A percentile compares a stretch with the other conserved stretches of the same genome.
phyloP scores from a whole-genome alignment of 2,797 vertebrate species.

The Dendrocincla tyrannina region DNA sequence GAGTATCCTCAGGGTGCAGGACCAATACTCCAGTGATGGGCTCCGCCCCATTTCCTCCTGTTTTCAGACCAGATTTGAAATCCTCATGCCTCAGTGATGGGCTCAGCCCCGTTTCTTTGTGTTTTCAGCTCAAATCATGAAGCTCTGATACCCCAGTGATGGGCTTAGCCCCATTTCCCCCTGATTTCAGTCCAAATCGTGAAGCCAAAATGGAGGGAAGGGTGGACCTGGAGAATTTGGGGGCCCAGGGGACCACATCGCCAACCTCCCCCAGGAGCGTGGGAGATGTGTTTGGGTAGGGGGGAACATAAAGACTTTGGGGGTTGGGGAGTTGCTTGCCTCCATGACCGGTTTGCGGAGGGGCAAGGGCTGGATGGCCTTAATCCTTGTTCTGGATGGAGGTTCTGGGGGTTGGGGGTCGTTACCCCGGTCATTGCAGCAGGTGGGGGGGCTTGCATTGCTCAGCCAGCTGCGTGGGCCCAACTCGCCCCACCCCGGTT shows the following conservation, averaged over 20 bases:
- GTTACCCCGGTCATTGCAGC: neutral
- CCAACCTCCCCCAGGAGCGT: neutral
- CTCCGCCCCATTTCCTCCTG: neutral
- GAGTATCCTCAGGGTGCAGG: neutral
- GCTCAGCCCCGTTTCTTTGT: neutral
- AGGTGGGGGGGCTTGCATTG: neutral
- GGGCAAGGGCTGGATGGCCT: neutral
- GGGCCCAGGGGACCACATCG: neutral
- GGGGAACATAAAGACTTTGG: neutral
- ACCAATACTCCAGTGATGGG: neutral
- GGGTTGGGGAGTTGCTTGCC: neutral
- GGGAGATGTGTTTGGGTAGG: neutral
- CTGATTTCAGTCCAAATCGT: neutral
- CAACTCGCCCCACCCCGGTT: neutral
- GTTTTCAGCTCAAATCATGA: neutral
- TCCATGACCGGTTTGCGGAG: neutral
- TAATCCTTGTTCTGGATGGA: neutral
- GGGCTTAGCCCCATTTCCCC: too few species aligned
- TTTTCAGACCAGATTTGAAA: neutral
- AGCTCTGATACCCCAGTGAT: too few species aligned
- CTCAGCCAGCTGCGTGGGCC: neutral
- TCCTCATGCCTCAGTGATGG: rapidly evolving
- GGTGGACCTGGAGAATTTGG: neutral
- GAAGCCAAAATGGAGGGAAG: neutral
- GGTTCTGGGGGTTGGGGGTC: neutral